phyloP scores from a whole-genome alignment of 1,140 invertebrate species.

The Magallana gigas region DNA sequence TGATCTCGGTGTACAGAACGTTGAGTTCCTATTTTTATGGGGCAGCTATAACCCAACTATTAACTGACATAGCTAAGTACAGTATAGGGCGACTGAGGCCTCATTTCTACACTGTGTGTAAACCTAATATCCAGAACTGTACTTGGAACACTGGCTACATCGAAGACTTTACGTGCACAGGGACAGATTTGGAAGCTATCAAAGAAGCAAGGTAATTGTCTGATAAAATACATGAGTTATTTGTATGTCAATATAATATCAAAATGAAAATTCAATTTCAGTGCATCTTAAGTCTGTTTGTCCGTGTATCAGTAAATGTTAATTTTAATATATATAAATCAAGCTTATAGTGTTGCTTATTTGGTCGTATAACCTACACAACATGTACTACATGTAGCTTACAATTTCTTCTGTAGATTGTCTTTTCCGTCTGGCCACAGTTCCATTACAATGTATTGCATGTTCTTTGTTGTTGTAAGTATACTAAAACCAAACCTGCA shows the following conservation, averaged over 20 bases:
- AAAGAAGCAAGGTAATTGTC: constrained; percentile 46
- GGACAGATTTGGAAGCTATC: constrained; percentile 44
- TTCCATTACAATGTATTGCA: constrained; percentile 80
- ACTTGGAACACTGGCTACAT: constrained; percentile 49
- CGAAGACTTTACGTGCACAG: constrained; percentile 38
- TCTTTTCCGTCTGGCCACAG: constrained; percentile 83
- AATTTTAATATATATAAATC: too few relatives aligned
- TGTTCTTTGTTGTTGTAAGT: constrained; percentile 79
- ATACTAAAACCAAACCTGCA: background rate
- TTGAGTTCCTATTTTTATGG: constrained; percentile 90
- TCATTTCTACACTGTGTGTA: constrained; percentile 89
- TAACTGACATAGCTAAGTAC: constrained; percentile 95
- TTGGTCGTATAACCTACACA: too few relatives aligned
- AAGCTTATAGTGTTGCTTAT: too few relatives aligned
- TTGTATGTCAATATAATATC: too few relatives aligned
- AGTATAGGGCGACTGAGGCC: constrained; percentile 93
- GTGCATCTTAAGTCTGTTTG: too few relatives aligned
- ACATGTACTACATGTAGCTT: too few relatives aligned
- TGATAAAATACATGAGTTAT: background rate
- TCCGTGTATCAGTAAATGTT: too few relatives aligned
- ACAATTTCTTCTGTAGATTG: constrained; percentile 66
- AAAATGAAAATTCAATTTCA: too few relatives aligned
- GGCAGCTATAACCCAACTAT: constrained; percentile 85
- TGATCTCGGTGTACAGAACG: constrained; percentile 55
- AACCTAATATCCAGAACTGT: constrained; percentile 53